Conservation (phyloP, 1,140 invertebrate genomes). For the Nixonia krombeini region DNA sequence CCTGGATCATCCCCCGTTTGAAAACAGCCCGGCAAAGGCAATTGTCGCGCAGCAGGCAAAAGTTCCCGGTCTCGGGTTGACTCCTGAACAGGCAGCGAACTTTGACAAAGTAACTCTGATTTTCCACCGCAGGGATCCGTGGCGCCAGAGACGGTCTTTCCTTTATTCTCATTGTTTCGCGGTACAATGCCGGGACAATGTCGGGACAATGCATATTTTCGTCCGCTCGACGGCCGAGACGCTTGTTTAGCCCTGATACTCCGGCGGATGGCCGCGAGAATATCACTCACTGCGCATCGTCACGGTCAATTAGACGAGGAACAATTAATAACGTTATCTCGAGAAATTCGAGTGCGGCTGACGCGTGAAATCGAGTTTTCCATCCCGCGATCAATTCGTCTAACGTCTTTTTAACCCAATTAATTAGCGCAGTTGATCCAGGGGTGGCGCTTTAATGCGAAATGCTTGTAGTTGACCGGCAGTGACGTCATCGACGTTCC, state of each 20-base stretch:
- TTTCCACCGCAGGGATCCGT: too few species aligned
- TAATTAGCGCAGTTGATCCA: conserved; percentile 57
- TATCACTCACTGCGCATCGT: too few species aligned
- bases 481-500: conserved; percentile 63
- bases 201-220: too few species aligned
- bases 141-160: too few species aligned
- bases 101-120: conserved; percentile 41
- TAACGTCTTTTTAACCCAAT: conserved; percentile 71
- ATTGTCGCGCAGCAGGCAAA: conserved; percentile 14
- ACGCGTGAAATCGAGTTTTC: conserved; percentile 23
- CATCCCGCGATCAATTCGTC: conserved; percentile 52
- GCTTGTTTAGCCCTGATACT: too few species aligned
- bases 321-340: neutral
- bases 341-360: neutral
- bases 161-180: too few species aligned
- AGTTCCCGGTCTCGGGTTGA: conserved; percentile 17
- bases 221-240: too few species aligned
- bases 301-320: too few species aligned
- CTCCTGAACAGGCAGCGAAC: conserved; percentile 4
- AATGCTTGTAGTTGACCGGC: conserved; percentile 70
- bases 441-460: conserved; percentile 64
- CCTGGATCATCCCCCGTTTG: conserved; percentile 15
- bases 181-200: too few species aligned
- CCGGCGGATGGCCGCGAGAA: too few species aligned
- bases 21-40: conserved; percentile 13